These are phyloP conservation scores for Tragelaphus buxtoni DNA, from an alignment of 2,113 vertebrate species.

Conservation along the genomic window DNA sequence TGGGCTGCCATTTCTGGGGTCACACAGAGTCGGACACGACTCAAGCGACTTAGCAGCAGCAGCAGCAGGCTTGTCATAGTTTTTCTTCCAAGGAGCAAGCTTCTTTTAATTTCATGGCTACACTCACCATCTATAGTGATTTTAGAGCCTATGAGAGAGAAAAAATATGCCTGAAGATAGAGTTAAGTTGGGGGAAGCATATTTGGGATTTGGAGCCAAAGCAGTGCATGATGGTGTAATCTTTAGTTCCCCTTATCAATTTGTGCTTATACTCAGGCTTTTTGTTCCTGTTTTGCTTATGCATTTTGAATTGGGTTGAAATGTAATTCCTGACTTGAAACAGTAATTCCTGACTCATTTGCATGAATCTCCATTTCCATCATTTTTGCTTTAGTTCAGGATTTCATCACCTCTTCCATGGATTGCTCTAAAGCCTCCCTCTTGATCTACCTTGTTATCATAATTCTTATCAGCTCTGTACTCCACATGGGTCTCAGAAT, in stretches of 20 bases:
- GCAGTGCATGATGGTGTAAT: not conserved
- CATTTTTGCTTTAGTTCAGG: not conserved
- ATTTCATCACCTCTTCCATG: not conserved
- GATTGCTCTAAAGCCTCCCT: not conserved
- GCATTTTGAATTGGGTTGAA: not conserved
- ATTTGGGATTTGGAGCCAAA: not conserved
- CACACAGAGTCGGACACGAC: no score
- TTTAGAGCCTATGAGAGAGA: not conserved
- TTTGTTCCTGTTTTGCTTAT: not conserved
- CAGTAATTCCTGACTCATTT: not conserved
- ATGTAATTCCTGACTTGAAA: not conserved
- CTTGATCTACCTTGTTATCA: not conserved
- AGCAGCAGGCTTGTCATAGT: not conserved
- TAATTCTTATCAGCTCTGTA: not conserved
- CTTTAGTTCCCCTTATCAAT: not conserved
- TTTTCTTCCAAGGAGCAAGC: not conserved
- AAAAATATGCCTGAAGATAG: not conserved
- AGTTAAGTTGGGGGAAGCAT: not conserved
- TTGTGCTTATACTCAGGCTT: not conserved
- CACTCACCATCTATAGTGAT: not conserved
- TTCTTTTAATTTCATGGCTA: not conserved
- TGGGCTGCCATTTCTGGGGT: no score
- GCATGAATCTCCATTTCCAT: not conserved
- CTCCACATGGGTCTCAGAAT: not conserved
- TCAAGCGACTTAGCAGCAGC: no score